phyloP scores from a whole-genome alignment of 2,113 vertebrate genomes.

The Illadopsis cleaveri region DNA sequence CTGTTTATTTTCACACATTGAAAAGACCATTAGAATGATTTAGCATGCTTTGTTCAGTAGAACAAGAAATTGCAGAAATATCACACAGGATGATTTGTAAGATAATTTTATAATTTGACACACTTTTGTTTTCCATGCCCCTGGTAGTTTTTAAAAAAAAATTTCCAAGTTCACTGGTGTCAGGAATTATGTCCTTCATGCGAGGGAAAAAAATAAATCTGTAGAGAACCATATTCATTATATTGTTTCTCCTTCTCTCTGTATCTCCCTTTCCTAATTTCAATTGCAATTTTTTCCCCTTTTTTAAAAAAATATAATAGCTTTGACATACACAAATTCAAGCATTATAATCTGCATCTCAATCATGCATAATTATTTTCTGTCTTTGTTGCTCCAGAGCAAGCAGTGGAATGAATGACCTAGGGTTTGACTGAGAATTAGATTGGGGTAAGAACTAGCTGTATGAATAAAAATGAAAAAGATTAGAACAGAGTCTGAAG shows the following conservation, averaged over 20 bases:
- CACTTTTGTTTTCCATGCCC: neutral
- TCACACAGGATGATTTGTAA: neutral
- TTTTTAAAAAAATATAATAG: neutral
- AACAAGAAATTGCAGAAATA: neutral
- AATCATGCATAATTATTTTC: neutral
- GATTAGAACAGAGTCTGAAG: neutral
- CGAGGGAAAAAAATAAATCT: neutral
- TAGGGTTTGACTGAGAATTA: neutral
- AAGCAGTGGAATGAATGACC: neutral
- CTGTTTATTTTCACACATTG: neutral
- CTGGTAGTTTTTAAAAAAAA: neutral
- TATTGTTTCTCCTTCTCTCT: neutral
- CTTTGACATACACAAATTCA: neutral
- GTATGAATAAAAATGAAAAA: neutral
- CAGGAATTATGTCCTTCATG: neutral
- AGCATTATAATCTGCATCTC: neutral
- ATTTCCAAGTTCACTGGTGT: neutral
- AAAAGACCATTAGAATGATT: neutral
- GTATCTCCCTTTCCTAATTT: neutral
- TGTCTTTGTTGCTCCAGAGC: neutral
- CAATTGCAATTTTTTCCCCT: neutral
- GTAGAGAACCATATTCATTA: neutral
- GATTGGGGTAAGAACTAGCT: neutral
- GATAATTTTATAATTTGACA: neutral
- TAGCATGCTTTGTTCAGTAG: neutral